Evolutionary conservation across 37 sponge, comb jelly and placozoan genomes (phyloP).

Genomic region (Halichondria panicea): DNA sequence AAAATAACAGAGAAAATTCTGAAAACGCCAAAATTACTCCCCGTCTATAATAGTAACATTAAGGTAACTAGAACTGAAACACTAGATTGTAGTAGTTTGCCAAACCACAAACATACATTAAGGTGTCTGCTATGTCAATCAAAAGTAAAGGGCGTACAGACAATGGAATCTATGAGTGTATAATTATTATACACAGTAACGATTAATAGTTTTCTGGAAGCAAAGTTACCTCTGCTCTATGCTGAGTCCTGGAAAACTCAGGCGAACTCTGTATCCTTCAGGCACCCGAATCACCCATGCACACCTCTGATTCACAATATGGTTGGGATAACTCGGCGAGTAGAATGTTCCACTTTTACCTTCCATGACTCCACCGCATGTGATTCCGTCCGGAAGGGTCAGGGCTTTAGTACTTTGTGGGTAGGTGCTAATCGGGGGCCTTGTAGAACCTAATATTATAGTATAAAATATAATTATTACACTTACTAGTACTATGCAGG

Average conservation of each 20-base stretch:
- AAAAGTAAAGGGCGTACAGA: too few relatives aligned
- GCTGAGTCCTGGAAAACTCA: not conserved
- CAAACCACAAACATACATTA: too few relatives aligned
- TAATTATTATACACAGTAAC: too few relatives aligned
- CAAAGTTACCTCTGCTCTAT: conserved; percentile 16
- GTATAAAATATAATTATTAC: not conserved
- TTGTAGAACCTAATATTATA: not conserved
- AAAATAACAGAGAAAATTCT: too few relatives aligned
- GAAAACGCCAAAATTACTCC: too few relatives aligned
- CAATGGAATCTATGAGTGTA: too few relatives aligned
- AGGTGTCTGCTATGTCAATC: too few relatives aligned
- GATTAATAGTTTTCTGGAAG: too few relatives aligned
- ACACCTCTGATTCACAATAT: conserved; percentile 25
- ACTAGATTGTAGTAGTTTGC: too few relatives aligned
- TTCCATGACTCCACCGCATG: conserved; percentile 22
- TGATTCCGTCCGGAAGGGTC: conserved; percentile 13
- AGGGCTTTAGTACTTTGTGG: not conserved
- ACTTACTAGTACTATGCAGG: not conserved
- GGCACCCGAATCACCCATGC: conserved; percentile 36
- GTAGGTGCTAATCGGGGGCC: not conserved
- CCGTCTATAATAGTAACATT: too few relatives aligned
- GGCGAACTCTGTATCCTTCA: conserved; percentile 21
- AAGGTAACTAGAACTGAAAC: too few relatives aligned
- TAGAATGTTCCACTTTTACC: not conserved
- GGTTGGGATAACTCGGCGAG: conserved; percentile 41